Evolutionary conservation across 2,888 invertebrate species (phyloP).

Genomic region (Osmoderma eremita): DNA sequence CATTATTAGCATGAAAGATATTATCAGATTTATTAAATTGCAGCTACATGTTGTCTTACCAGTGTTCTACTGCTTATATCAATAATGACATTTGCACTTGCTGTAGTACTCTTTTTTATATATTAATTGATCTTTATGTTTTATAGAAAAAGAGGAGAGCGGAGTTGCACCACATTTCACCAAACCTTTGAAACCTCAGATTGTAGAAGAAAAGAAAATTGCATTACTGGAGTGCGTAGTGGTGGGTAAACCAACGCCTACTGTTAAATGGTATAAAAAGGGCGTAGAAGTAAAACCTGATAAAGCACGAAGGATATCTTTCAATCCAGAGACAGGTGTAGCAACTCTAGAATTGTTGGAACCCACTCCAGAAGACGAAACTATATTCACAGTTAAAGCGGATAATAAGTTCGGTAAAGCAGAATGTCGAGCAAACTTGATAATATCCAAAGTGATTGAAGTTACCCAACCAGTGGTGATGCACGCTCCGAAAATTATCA

Average conservation of each 20-base stretch:
- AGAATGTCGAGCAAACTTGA: conserved; percentile 77
- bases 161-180: conserved; percentile 75
- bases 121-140: conserved; percentile 15
- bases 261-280: conserved; percentile 76
- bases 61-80: no score
- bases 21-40: background rate
- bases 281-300: conserved; percentile 71
- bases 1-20: background rate
- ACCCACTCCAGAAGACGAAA: conserved; percentile 73
- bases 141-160: conserved; percentile 74
- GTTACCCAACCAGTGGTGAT: conserved; percentile 67
- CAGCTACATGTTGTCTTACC: no score
- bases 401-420: conserved; percentile 79
- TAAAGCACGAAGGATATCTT: conserved; percentile 68
- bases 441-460: conserved; percentile 67
- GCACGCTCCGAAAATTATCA: conserved; percentile 78
- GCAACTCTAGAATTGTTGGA: conserved; percentile 73
- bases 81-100: background rate
- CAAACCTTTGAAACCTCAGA: conserved; percentile 73
- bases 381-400: conserved; percentile 76
- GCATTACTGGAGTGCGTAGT: conserved; percentile 76
- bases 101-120: background rate
- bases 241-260: conserved; percentile 75
- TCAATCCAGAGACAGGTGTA: conserved; percentile 71
- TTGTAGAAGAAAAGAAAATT: conserved; percentile 71